Conservation (phyloP, 2,797 vertebrate genomes). For the Sciurus vulgaris region DNA sequence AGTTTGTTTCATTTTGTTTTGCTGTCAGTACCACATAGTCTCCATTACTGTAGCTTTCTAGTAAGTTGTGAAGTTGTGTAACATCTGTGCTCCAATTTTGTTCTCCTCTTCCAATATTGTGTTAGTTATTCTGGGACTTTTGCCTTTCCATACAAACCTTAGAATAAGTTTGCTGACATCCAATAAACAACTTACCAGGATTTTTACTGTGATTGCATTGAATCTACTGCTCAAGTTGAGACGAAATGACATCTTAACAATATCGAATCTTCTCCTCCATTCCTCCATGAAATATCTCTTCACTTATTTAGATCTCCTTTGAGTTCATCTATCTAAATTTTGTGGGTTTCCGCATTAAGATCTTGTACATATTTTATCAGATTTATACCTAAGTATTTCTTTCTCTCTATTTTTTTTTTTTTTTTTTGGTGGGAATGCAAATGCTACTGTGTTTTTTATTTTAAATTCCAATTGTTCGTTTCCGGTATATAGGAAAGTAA, state of each 20-base stretch:
- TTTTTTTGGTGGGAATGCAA: neutral
- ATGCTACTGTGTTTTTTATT: neutral
- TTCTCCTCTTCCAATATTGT: neutral
- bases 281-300: neutral
- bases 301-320: neutral
- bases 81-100: neutral
- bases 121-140: neutral
- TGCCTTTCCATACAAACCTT: neutral
- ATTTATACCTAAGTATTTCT: neutral
- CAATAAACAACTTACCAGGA: neutral
- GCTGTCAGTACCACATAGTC: neutral
- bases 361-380: neutral
- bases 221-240: constrained; percentile 38
- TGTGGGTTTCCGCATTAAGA: neutral
- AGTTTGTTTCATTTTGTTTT: neutral
- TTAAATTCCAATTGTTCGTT: constrained; percentile 28
- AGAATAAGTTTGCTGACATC: neutral
- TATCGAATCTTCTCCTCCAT: neutral
- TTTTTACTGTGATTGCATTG: neutral
- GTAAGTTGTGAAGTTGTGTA: neutral
- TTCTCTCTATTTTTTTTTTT: neutral
- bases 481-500: neutral
- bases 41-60: neutral
- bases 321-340: neutral
- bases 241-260: constrained; percentile 25